Evolutionary conservation across 2,888 invertebrate species (phyloP).

Genomic region (Phania funesta): DNA sequence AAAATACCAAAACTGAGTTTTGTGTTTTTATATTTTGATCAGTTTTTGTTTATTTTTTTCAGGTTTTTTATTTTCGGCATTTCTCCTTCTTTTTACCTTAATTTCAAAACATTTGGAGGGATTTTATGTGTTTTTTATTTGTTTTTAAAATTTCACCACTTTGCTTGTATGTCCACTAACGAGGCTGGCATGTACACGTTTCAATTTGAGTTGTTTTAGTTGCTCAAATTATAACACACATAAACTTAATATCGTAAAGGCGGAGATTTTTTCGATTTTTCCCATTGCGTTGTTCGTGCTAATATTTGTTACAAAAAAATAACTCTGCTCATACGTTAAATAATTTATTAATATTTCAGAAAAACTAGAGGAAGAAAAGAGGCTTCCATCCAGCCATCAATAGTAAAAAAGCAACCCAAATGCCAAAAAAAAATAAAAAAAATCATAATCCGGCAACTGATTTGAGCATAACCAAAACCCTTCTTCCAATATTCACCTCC

Average conservation of each 20-base stretch:
- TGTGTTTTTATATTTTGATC: slow-evolving; percentile 46
- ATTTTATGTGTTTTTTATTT: slow-evolving; percentile 24
- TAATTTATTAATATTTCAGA: slow-evolving; percentile 34
- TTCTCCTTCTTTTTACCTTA: slow-evolving; percentile 68
- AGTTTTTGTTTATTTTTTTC: slow-evolving; percentile 48
- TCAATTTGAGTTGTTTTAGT: slow-evolving; percentile 36
- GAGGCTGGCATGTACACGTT: slow-evolving; percentile 49
- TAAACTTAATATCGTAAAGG: slow-evolving; percentile 35
- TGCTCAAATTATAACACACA: slow-evolving; percentile 52
- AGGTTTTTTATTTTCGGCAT: slow-evolving; percentile 70
- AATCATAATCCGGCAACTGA: slow-evolving; percentile 29
- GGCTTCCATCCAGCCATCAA: not conserved
- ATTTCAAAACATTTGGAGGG: slow-evolving; percentile 55
- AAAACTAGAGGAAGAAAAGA: slow-evolving; percentile 1
- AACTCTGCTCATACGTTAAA: not conserved
- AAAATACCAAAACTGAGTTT: slow-evolving; percentile 32
- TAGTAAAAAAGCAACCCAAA: slow-evolving; percentile 27
- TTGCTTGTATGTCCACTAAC: slow-evolving; percentile 44
- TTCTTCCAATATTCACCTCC: slow-evolving; percentile 44
- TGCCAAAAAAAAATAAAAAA: too few species aligned
- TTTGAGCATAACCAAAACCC: slow-evolving; percentile 44
- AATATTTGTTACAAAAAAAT: slow-evolving; percentile 1
- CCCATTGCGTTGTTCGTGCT: not conserved
- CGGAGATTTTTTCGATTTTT: slow-evolving; percentile 11
- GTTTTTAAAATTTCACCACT: slow-evolving; percentile 55